These are phyloP conservation scores for Apostichopus japonicus DNA, from an alignment of 35 echinoderm and acorn worm species.

Conservation along the genomic window DNA sequence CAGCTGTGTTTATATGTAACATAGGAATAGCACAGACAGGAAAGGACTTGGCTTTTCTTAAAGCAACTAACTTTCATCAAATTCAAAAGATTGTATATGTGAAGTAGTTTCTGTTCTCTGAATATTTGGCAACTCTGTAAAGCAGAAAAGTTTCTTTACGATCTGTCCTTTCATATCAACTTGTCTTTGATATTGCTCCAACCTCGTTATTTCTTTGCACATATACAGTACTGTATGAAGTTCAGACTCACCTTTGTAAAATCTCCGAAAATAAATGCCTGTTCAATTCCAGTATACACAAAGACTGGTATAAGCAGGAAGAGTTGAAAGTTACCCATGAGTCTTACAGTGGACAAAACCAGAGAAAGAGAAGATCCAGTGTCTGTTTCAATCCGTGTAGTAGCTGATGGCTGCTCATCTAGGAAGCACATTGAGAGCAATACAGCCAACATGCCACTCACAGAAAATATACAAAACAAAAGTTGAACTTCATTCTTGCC, in stretches of 20 bases:
- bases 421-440: conserved; percentile 58
- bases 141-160: too few relatives aligned
- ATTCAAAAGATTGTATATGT: too few relatives aligned
- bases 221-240: too few relatives aligned
- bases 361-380: background rate
- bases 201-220: too few relatives aligned
- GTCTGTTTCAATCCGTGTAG: background rate
- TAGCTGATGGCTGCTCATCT: conserved; percentile 28
- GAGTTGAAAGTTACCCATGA: conserved; percentile 22
- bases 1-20: too few relatives aligned
- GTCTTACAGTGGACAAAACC: conserved; percentile 36
- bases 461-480: conserved; percentile 43
- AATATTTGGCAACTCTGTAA: too few relatives aligned
- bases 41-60: too few relatives aligned
- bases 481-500: background rate
- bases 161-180: too few relatives aligned
- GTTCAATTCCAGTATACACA: conserved; percentile 64
- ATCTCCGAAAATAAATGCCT: conserved; percentile 69
- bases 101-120: too few relatives aligned
- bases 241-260: conserved; percentile 65
- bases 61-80: too few relatives aligned
- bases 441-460: conserved; percentile 47
- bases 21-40: too few relatives aligned
- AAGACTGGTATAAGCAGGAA: conserved; percentile 63
- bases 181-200: too few relatives aligned